A percentile compares a stretch with the other conserved stretches of the same genome.
Conservation (phyloP, 2,888 invertebrate species). For the Ernsta delagoae region DNA sequence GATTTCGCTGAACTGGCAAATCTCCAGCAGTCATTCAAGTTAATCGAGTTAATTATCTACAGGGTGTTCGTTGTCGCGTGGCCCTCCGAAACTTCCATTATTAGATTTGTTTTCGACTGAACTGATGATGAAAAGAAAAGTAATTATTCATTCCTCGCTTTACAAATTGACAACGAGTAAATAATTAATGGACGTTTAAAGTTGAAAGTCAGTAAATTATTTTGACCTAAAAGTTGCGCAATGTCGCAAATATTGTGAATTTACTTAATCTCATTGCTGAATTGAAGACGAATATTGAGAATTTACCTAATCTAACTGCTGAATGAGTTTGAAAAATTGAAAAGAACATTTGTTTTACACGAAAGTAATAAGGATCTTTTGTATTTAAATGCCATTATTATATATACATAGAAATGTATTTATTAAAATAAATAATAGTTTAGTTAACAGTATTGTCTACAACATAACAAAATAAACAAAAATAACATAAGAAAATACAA, state of each 20-base stretch:
- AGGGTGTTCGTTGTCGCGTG: slow-evolving; percentile 41
- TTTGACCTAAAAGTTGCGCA: background rate
- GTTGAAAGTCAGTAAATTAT: slow-evolving; percentile 4
- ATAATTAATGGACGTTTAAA: slow-evolving; percentile 20
- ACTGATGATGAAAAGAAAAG: slow-evolving; percentile 31
- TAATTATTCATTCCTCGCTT: slow-evolving; percentile 32
- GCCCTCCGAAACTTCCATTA: slow-evolving; percentile 42
- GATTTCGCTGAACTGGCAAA: slow-evolving; percentile 34
- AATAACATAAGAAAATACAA: too few species aligned
- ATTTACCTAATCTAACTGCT: too few species aligned
- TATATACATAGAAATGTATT: too few species aligned
- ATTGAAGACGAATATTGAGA: background rate
- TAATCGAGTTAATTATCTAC: slow-evolving; percentile 45
- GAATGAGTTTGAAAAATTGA: too few species aligned
- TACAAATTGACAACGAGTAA: slow-evolving; percentile 33
- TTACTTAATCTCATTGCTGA: background rate
- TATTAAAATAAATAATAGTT: too few species aligned
- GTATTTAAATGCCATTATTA: too few species aligned
- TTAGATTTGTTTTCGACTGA: slow-evolving; percentile 42
- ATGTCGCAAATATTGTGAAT: background rate
- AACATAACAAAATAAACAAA: too few species aligned
- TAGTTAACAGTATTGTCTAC: too few species aligned
- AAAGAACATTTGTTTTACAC: too few species aligned
- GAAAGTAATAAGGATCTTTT: too few species aligned
- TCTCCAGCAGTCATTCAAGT: slow-evolving; percentile 39